These are phyloP conservation scores for Alectoris magna DNA, from an alignment of 2,797 vertebrate genomes.

Conservation along the genomic window DNA sequence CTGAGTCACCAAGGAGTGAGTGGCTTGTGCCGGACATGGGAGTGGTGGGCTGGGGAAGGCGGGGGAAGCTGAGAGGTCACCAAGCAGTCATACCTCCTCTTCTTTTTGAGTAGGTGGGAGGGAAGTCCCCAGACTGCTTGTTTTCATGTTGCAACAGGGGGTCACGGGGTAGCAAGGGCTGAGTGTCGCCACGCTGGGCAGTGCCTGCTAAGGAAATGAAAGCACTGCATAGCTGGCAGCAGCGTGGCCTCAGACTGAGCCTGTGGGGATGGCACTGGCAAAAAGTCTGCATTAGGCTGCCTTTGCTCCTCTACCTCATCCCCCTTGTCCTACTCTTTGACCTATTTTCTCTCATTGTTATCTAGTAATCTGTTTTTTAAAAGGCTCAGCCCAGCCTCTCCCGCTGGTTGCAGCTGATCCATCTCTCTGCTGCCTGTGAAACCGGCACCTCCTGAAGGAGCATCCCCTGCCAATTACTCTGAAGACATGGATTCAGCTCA, in stretches of 20 bases:
- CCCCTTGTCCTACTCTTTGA: slow-evolving; percentile 48
- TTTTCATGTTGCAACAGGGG: background rate
- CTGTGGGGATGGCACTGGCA: accelerated
- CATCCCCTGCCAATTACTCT: slow-evolving; percentile 24
- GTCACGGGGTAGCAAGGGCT: background rate
- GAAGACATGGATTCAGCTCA: slow-evolving; percentile 50
- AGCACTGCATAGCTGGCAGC: background rate
- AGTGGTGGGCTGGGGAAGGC: background rate
- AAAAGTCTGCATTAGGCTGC: background rate
- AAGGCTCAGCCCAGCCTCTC: slow-evolving; percentile 21
- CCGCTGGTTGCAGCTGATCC: slow-evolving; percentile 50
- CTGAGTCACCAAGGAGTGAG: background rate
- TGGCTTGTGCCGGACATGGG: accelerated
- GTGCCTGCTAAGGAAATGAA: background rate
- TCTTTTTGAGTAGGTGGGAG: background rate
- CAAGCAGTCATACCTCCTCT: background rate
- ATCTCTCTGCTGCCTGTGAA: slow-evolving; percentile 23
- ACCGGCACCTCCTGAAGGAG: slow-evolving; percentile 47
- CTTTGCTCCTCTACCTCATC: background rate
- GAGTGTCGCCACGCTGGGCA: background rate
- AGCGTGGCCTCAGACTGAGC: background rate
- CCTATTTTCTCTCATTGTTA: slow-evolving; percentile 60
- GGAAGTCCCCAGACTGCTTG: background rate
- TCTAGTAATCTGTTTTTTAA: slow-evolving; percentile 64
- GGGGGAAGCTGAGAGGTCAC: background rate